phyloP scores from a whole-genome alignment of 2,888 invertebrate genomes.

The Gastracanthus pulcherrimus region DNA sequence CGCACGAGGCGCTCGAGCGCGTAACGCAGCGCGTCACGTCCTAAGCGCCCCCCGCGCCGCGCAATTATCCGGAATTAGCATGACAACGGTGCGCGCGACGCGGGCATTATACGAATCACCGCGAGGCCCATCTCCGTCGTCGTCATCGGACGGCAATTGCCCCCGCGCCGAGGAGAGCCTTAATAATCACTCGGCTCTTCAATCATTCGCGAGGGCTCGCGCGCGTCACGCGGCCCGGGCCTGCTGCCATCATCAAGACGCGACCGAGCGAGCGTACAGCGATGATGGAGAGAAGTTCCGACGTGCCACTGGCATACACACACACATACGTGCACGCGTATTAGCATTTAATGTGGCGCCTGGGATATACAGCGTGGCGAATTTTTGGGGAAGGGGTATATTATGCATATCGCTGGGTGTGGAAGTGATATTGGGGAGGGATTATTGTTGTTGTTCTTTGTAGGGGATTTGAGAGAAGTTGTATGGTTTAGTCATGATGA shows the following conservation, averaged over 20 bases:
- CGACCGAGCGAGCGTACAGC: not conserved
- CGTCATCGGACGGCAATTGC: conserved; percentile 14
- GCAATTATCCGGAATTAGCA: conserved; percentile 71
- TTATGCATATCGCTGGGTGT: too few relatives aligned
- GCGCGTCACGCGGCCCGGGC: not conserved
- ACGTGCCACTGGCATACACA: conserved; percentile 2
- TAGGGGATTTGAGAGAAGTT: not conserved
- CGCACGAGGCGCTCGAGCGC: not conserved
- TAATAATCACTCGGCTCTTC: conserved; percentile 1
- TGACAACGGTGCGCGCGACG: conserved; percentile 62
- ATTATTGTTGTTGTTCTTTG: not conserved
- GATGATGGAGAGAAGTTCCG: not conserved
- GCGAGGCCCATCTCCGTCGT: conserved; percentile 45
- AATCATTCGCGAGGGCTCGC: not conserved
- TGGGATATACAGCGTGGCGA: conserved; percentile 13
- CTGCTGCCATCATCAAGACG: not conserved
- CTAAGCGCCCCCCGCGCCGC: conserved; percentile 49
- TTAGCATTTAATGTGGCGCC: not conserved
- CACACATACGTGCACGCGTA: too few relatives aligned
- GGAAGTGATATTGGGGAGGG: too few relatives aligned
- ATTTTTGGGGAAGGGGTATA: not conserved
- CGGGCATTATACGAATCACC: conserved; percentile 60
- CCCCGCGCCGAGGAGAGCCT: not conserved
- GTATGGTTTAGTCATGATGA: conserved; percentile 25
- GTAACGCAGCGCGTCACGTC: not conserved